Evolutionary conservation across 2,797 vertebrate species (phyloP), one percentile per base, ranked within the genome.

Genomic region (Psittacula echo): DNA sequence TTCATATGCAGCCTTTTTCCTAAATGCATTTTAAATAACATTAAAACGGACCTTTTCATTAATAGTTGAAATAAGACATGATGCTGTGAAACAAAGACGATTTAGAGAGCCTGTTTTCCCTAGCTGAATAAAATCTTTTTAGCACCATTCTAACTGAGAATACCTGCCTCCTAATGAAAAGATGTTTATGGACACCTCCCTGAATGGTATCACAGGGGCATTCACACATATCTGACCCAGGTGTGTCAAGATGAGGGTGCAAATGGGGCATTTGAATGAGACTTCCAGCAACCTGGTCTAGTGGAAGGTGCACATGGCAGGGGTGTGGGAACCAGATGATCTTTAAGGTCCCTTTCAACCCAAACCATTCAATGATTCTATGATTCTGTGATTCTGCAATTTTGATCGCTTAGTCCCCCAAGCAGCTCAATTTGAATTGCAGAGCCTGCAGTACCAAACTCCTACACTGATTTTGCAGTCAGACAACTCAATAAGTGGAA

Each of bases 11-110:
- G 53, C 44, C 70, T 92, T 94, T 89, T 92, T 93, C 32, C 68
- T 94, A 93, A 94, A 93, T 90, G 53, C 48, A 85, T 95, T 96
- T 94, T 93, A 94, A 95, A 89, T 75, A 91, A 48, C 68, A 47
- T 82, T 89, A 93, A 74, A 50, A 23, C 56, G 1, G 82, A 34
- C 74, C 27, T 68, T 93, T 87, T 89, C 83, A 83, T 85, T 80
- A 90, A 64, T 56, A 80, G 75, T 60, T 89, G 74, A 94, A 87
- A 75, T 87, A 85, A 74, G 68, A 47, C 64, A 54, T 70, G 56
- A n/a, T 81, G 34, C 56, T 74, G 30, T 72, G 87, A 74, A 93
- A 92, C 29, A 85, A 85, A 90, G 54, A 44, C 5, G 6, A 64
- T 65, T 72, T 37, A 32, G 61, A 87, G 12, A 74, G 20, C 30